Percentiles rank a stretch among this genome's conserved stretches.
Evolutionary conservation across 2,888 invertebrate genomes (phyloP).

Genomic region (Adela reaumurella): DNA sequence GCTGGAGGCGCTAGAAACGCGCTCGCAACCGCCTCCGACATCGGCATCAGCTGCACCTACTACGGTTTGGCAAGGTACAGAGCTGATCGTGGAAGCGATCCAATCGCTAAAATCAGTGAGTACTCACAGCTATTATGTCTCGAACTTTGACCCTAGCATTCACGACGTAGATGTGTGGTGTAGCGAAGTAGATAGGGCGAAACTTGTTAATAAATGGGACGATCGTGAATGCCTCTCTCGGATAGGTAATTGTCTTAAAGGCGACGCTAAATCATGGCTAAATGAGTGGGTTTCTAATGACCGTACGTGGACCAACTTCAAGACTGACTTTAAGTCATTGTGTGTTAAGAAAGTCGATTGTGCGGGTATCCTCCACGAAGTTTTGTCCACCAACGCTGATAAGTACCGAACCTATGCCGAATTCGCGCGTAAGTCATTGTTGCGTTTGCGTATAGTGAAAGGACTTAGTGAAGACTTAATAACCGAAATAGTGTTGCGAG

Average conservation of each 20-base stretch:
- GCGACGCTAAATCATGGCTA: not conserved
- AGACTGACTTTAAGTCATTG: not conserved
- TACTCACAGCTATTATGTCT: not conserved
- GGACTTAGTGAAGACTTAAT: constrained; percentile 6
- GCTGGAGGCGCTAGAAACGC: too few species aligned
- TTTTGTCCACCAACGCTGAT: too few species aligned
- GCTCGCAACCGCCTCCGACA: too few species aligned
- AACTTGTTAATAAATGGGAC: not conserved
- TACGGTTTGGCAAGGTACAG: too few species aligned
- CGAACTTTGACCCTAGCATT: not conserved
- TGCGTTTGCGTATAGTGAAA: constrained; percentile 9
- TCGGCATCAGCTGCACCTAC: too few species aligned
- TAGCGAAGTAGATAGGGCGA: not conserved
- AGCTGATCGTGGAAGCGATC: not conserved
- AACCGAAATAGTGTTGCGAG: not conserved
- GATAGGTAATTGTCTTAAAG: too few species aligned
- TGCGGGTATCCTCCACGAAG: not conserved
- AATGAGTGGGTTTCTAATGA: constrained; percentile 3
- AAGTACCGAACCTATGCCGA: not conserved
- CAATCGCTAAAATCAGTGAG: not conserved
- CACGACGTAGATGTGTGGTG: not conserved
- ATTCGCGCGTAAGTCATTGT: not conserved
- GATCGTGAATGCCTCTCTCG: not conserved
- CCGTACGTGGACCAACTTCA: constrained; percentile 3
- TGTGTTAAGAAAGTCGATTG: not conserved